Evolutionary conservation across 2,113 vertebrate genomes (phyloP).

Genomic region (Corythornis vintsioides): DNA sequence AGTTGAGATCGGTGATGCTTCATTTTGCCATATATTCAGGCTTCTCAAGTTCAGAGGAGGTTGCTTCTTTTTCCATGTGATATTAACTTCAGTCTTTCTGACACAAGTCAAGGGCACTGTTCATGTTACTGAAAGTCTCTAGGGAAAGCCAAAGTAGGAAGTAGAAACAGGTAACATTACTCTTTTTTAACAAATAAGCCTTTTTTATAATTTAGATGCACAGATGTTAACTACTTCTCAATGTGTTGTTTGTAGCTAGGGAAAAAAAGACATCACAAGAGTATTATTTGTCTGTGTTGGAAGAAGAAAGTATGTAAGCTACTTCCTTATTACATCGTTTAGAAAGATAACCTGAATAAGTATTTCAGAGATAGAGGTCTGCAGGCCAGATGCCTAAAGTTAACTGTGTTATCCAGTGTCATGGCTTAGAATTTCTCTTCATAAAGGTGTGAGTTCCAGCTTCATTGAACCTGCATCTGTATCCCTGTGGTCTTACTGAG

Average conservation of each 20-base stretch:
- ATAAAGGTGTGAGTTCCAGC: not conserved
- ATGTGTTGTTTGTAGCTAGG: not conserved
- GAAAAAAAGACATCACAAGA: not conserved
- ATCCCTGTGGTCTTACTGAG: not conserved
- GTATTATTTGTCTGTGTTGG: not conserved
- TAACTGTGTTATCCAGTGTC: not conserved
- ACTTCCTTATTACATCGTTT: not conserved
- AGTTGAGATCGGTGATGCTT: not conserved
- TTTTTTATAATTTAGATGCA: not conserved
- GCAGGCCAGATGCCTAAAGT: not conserved
- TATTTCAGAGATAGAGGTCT: not conserved
- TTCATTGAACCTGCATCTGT: not conserved
- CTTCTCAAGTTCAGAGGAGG: not conserved
- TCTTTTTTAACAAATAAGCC: not conserved
- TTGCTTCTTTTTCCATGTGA: not conserved
- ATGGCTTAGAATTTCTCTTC: not conserved
- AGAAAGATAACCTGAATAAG: not conserved
- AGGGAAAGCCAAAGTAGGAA: not conserved
- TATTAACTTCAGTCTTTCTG: not conserved
- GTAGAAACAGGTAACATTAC: not conserved
- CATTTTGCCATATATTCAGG: not conserved
- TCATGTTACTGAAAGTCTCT: not conserved
- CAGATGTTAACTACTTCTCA: not conserved
- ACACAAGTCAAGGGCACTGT: rapidly evolving
- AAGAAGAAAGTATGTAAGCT: not conserved